Evolutionary conservation across 2,888 invertebrate genomes (phyloP).

Genomic region (Cosmia trapezina): DNA sequence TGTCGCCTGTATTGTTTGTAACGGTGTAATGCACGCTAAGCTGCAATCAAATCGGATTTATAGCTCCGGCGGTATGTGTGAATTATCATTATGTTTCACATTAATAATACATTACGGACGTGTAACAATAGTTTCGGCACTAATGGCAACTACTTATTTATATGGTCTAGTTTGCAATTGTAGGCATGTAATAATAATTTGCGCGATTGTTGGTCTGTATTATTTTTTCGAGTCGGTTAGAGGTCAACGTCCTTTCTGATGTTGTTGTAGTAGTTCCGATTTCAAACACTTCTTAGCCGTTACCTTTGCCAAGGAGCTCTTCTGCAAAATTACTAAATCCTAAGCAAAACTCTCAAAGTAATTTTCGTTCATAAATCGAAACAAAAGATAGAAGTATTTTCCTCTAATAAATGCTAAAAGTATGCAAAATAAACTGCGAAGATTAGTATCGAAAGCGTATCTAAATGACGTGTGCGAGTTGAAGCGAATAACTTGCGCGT

Average conservation of each 20-base stretch:
- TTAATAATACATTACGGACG: slow-evolving; percentile 56
- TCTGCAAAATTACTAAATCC: background rate
- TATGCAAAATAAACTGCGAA: slow-evolving; percentile 57
- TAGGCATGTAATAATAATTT: slow-evolving; percentile 26
- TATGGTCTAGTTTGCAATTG: slow-evolving; percentile 41
- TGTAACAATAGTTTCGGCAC: slow-evolving; percentile 55
- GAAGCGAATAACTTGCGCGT: slow-evolving; percentile 46
- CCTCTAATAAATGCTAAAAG: slow-evolving; percentile 27
- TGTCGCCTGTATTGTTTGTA: slow-evolving; percentile 64
- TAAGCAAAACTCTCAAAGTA: background rate
- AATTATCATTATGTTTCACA: slow-evolving; percentile 61
- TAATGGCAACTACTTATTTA: slow-evolving; percentile 52
- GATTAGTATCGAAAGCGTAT: slow-evolving; percentile 64
- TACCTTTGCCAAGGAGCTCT: background rate
- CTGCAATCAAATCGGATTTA: slow-evolving; percentile 62
- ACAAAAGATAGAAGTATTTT: slow-evolving; percentile 14
- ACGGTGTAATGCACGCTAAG: slow-evolving; percentile 59
- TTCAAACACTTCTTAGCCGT: background rate
- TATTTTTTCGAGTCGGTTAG: slow-evolving; percentile 15
- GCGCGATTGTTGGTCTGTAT: slow-evolving; percentile 5
- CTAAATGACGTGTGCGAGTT: slow-evolving; percentile 60
- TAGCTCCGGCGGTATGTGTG: slow-evolving; percentile 52
- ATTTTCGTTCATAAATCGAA: slow-evolving; percentile 20
- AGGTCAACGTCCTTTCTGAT: slow-evolving; percentile 2
- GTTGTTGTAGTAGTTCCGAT: no score